Conservation (phyloP, 2,888 invertebrate genomes). For the Cheilosia scutellata region DNA sequence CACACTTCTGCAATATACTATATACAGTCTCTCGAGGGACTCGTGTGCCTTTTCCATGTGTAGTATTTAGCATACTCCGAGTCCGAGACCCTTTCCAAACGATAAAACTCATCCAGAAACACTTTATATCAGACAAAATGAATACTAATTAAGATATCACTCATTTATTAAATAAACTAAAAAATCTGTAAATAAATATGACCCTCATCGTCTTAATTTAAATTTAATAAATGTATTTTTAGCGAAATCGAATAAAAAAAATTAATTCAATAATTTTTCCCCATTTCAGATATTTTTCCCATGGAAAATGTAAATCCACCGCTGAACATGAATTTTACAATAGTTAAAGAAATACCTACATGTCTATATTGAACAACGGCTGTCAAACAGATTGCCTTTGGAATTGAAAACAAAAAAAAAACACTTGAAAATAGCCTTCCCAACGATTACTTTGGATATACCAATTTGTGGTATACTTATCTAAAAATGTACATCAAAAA, state of each 20-base stretch:
- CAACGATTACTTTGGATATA: slow-evolving; percentile 5
- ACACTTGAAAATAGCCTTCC: slow-evolving; percentile 29
- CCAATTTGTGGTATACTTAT: background rate
- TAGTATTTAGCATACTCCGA: no score
- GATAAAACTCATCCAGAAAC: no score
- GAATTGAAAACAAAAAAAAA: background rate
- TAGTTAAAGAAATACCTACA: background rate
- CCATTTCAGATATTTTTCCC: slow-evolving; percentile 70
- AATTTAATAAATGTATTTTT: background rate
- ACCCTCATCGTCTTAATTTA: no score
- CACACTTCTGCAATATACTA: no score
- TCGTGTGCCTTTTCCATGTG: no score
- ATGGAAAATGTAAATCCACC: slow-evolving; percentile 60
- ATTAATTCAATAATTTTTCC: background rate
- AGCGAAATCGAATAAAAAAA: background rate
- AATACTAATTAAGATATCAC: no score
- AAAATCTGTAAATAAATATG: no score
- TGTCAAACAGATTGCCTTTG: background rate
- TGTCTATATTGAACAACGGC: background rate
- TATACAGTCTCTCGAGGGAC: no score
- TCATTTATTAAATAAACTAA: no score
- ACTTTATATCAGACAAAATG: no score
- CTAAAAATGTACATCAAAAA: background rate
- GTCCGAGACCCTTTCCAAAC: no score
- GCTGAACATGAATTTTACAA: slow-evolving; percentile 16